These are phyloP conservation scores for Margaritifera margaritifera DNA, from an alignment of 2,888 invertebrate species.

Conservation along the genomic window DNA sequence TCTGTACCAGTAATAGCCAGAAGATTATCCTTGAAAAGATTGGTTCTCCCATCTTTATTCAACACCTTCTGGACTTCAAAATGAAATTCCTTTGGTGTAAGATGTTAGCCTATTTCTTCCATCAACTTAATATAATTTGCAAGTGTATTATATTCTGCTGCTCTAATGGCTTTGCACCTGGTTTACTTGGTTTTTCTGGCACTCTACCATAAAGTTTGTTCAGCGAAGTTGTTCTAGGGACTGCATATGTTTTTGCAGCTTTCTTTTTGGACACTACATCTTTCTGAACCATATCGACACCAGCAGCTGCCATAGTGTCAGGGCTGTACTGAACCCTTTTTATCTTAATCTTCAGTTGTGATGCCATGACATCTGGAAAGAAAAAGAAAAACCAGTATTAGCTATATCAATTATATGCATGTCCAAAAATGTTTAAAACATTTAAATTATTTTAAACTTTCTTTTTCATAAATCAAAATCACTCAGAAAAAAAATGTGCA, in stretches of 20 bases:
- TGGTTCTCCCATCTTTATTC: conserved; percentile 9
- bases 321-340: conserved; percentile 2
- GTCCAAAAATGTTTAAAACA: too few species aligned
- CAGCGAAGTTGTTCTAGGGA: conserved; percentile 7
- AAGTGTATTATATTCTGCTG: conserved; percentile 1
- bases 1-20: too few species aligned
- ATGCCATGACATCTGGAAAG: not conserved
- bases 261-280: conserved; percentile 3
- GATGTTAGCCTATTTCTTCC: conserved; percentile 14
- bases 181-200: conserved; percentile 2
- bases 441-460: too few species aligned
- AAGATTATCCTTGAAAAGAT: conserved; percentile 14
- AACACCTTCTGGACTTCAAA: conserved; percentile 9
- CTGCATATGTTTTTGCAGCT: conserved; percentile 2
- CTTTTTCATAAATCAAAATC: too few species aligned
- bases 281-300: conserved; percentile 4
- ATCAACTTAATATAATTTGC: conserved; percentile 3
- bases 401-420: too few species aligned
- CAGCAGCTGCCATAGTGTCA: too few species aligned
- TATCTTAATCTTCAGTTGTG: not conserved
- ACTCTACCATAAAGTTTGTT: conserved; percentile 7
- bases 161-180: not conserved
- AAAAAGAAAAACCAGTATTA: too few species aligned
- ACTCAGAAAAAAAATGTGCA: too few species aligned
- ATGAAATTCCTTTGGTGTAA: conserved; percentile 7